phyloP scores from a whole-genome alignment of 2,888 invertebrate species.

The Oligia strigilis region DNA sequence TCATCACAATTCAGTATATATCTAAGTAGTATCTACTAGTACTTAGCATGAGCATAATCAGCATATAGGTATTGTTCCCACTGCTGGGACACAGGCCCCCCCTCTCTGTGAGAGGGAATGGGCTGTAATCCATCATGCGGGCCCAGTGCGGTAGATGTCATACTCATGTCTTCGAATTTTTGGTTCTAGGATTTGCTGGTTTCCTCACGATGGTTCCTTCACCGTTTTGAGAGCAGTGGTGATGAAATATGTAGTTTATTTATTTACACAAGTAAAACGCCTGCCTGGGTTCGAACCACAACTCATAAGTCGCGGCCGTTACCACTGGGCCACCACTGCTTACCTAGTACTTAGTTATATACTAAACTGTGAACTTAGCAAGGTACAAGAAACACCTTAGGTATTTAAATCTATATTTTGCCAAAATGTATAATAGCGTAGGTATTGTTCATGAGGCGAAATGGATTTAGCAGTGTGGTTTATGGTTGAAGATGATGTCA shows the following conservation, averaged over 20 bases:
- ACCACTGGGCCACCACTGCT: not conserved
- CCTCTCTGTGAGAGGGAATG: not conserved
- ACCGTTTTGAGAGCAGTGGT: not conserved
- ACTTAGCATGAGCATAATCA: not conserved
- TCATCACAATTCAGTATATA: not conserved
- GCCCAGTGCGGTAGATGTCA: not conserved
- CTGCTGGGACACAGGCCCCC: not conserved
- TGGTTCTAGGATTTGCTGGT: not conserved
- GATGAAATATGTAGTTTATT: not conserved
- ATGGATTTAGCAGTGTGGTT: conserved; percentile 76
- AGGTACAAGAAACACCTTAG: not conserved
- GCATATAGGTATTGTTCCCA: not conserved
- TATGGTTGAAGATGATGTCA: conserved; percentile 77
- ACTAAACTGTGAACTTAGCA: not conserved
- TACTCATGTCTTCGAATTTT: not conserved
- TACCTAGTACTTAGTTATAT: not conserved
- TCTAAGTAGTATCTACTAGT: not conserved
- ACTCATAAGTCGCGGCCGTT: not conserved
- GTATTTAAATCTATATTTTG: conserved; percentile 3
- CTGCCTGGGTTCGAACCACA: not conserved
- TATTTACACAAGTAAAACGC: not conserved
- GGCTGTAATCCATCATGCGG: not conserved
- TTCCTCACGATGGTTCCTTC: not conserved
- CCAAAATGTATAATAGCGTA: conserved; percentile 25
- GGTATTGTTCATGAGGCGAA: conserved; percentile 59